Evolutionary conservation across 2,113 vertebrate species (phyloP).

Genomic region (Thunnus thynnus): DNA sequence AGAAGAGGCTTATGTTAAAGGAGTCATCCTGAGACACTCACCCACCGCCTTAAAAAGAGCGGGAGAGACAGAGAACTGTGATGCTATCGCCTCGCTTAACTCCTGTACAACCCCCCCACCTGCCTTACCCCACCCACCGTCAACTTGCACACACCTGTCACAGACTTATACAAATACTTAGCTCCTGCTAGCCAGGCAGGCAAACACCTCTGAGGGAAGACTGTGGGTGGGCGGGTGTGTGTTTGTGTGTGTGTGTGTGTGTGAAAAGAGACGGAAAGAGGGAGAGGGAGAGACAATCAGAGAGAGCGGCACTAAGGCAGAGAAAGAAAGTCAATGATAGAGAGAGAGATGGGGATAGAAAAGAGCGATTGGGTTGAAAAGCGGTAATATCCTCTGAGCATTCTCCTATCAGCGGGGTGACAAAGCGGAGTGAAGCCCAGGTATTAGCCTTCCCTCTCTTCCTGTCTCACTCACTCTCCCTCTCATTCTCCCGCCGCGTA

Average conservation of each 20-base stretch:
- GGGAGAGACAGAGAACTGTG: slow-evolving; percentile 57
- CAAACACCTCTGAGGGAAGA: slow-evolving; percentile 72
- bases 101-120: slow-evolving; percentile 46
- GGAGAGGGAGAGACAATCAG: slow-evolving; percentile 44
- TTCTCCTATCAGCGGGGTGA: slow-evolving; percentile 78
- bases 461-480: slow-evolving; percentile 49
- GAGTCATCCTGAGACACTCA: slow-evolving; percentile 81
- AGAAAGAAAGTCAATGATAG: slow-evolving; percentile 64
- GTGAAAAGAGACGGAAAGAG: slow-evolving; percentile 31
- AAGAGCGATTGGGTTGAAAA: slow-evolving; percentile 76
- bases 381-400: slow-evolving; percentile 82
- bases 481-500: slow-evolving; percentile 51
- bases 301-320: slow-evolving; percentile 37
- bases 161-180: slow-evolving; percentile 79
- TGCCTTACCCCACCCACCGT: slow-evolving; percentile 38
- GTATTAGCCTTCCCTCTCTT: slow-evolving; percentile 81
- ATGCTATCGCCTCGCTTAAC: slow-evolving; percentile 80
- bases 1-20: slow-evolving; percentile 85
- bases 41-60: slow-evolving; percentile 73
- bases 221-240: slow-evolving; percentile 51
- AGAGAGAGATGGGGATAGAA: slow-evolving; percentile 72
- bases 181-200: slow-evolving; percentile 72
- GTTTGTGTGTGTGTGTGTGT: not conserved
- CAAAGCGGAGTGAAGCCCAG: slow-evolving; percentile 82
- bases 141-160: slow-evolving; percentile 82